Conservation (phyloP, 1,140 invertebrate species). For the Pachypsylla venusta region DNA sequence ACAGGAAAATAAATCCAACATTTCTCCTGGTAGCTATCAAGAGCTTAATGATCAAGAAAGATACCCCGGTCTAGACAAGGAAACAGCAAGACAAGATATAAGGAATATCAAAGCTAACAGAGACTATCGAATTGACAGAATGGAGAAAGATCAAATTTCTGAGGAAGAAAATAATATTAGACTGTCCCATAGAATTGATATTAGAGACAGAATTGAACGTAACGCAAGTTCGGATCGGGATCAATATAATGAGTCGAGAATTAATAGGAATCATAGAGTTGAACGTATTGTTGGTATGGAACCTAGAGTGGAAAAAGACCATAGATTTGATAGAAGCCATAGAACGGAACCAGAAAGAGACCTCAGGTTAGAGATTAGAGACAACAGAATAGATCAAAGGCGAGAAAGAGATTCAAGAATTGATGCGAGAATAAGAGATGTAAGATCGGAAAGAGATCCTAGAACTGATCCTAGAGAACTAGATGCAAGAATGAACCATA, state of each 20-base stretch:
- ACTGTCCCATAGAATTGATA: not conserved
- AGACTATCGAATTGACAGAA: not conserved
- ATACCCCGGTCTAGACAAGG: conserved; percentile 38
- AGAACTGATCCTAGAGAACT: not conserved
- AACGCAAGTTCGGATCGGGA: not conserved
- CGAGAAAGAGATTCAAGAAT: not conserved
- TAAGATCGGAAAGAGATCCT: not conserved
- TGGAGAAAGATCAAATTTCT: not conserved
- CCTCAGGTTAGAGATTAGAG: no score
- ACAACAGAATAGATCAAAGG: no score
- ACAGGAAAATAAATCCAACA: conserved; percentile 4
- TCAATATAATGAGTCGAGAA: not conserved
- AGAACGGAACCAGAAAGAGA: no score
- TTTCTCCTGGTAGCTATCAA: conserved; percentile 28
- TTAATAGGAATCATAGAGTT: not conserved
- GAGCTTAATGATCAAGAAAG: conserved; percentile 38
- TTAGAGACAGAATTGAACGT: not conserved
- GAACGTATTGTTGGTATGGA: no score
- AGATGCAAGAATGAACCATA: not conserved
- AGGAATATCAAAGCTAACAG: conserved; percentile 16
- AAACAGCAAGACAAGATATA: conserved; percentile 34
- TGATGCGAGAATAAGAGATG: not conserved
- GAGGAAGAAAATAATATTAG: not conserved
- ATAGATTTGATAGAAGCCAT: no score
- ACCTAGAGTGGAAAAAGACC: no score